Evolutionary conservation across 2,113 vertebrate species (phyloP).

Genomic region (Gulo gulo): DNA sequence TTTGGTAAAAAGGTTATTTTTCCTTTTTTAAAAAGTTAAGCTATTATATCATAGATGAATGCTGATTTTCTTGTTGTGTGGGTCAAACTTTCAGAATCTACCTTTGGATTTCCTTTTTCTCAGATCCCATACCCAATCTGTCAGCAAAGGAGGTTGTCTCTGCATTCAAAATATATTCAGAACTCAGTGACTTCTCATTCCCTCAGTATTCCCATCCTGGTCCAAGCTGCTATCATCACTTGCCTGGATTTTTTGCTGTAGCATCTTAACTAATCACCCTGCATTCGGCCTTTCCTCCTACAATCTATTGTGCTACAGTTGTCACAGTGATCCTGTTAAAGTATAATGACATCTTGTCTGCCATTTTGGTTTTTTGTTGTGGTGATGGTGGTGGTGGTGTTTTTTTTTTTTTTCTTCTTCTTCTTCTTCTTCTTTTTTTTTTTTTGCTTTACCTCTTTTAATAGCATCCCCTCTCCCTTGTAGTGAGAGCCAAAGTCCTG

Average conservation of each 20-base stretch:
- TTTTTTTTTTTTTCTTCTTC: fast-evolving
- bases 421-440: not conserved
- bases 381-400: too few species aligned
- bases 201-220: not conserved
- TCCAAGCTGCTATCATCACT: not conserved
- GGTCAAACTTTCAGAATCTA: not conserved
- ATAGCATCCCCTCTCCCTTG: not conserved
- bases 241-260: not conserved
- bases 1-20: not conserved
- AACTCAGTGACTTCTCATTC: not conserved
- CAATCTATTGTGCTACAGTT: not conserved
- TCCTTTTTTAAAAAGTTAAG: not conserved
- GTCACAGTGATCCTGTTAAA: not conserved
- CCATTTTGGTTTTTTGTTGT: not conserved
- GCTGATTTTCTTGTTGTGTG: not conserved
- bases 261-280: not conserved
- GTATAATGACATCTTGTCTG: not conserved
- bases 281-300: not conserved
- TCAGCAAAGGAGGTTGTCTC: not conserved
- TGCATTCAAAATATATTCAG: not conserved
- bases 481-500: not conserved
- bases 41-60: not conserved
- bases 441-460: not conserved
- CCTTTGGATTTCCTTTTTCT: not conserved
- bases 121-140: not conserved